Conservation (phyloP, 2,113 vertebrate species). For the Irena cyanogastra region DNA sequence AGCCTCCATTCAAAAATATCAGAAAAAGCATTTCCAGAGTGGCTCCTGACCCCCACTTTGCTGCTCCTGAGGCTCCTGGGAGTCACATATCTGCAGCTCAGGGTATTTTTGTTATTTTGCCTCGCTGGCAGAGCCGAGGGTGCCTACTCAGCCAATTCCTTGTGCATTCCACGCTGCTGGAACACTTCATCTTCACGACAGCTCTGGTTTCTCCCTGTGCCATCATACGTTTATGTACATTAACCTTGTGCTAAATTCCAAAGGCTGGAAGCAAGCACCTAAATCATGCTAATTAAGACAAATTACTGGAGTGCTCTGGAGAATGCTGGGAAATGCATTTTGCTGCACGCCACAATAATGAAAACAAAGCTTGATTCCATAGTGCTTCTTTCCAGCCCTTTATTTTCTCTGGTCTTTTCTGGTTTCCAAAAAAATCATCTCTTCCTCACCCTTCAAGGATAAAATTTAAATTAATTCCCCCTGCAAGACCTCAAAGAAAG, state of each 20-base stretch:
- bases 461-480: not conserved
- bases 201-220: conserved; percentile 5
- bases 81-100: not conserved
- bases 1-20: no score
- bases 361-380: not conserved
- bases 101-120: not conserved
- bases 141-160: conserved; percentile 14
- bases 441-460: not conserved
- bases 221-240: conserved; percentile 39
- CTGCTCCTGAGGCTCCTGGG: not conserved
- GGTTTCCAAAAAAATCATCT: not conserved
- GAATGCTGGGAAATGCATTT: not conserved
- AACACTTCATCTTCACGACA: conserved; percentile 25
- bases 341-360: not conserved
- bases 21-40: not conserved
- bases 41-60: not conserved
- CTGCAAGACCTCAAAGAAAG: not conserved
- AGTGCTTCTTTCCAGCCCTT: conserved; percentile 1
- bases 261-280: conserved; percentile 18
- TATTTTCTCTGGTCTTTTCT: not conserved
- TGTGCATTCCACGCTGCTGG: not conserved
- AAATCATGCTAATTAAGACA: conserved; percentile 57
- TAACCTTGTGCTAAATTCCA: conserved; percentile 49
- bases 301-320: conserved; percentile 20
- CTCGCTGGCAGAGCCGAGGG: not conserved